Percentiles rank a stretch among this genome's conserved stretches.
Conservation (phyloP, 2,113 vertebrate species). For the Capreolus pygargus region DNA sequence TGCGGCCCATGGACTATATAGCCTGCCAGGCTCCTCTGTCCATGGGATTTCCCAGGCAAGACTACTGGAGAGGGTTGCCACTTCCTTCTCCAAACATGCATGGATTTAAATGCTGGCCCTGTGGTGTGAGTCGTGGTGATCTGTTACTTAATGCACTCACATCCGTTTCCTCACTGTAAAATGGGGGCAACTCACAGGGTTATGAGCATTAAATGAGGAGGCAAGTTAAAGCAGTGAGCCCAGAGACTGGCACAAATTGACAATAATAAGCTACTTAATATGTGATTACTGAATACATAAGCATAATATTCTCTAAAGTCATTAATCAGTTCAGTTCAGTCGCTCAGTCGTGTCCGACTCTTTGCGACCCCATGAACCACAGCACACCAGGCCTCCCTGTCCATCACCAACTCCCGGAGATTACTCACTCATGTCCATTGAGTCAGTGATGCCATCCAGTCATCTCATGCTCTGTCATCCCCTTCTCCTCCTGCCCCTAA, state of each 20-base stretch:
- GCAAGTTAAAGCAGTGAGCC: background rate
- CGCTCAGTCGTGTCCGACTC: no score
- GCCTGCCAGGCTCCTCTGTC: background rate
- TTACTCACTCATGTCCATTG: no score
- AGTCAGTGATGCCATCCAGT: no score
- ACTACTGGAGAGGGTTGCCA: background rate
- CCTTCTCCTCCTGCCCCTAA: no score
- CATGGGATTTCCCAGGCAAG: background rate
- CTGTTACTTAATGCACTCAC: background rate
- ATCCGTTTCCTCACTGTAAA: background rate
- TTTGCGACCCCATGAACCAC: no score
- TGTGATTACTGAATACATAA: background rate
- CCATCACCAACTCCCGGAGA: no score
- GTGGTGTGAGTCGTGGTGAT: background rate
- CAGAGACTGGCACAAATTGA: background rate
- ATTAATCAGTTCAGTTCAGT: background rate
- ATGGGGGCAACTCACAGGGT: background rate
- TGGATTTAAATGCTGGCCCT: background rate
- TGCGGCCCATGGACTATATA: background rate
- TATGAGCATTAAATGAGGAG: background rate
- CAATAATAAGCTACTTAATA: background rate
- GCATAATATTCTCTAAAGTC: background rate
- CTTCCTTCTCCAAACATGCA: background rate
- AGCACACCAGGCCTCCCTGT: no score
- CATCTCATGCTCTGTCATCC: no score